A percentile compares a stretch with the other conserved stretches of the same genome.
phyloP scores from a whole-genome alignment of 1,140 invertebrate genomes.

The Drosophila nigromelanica region DNA sequence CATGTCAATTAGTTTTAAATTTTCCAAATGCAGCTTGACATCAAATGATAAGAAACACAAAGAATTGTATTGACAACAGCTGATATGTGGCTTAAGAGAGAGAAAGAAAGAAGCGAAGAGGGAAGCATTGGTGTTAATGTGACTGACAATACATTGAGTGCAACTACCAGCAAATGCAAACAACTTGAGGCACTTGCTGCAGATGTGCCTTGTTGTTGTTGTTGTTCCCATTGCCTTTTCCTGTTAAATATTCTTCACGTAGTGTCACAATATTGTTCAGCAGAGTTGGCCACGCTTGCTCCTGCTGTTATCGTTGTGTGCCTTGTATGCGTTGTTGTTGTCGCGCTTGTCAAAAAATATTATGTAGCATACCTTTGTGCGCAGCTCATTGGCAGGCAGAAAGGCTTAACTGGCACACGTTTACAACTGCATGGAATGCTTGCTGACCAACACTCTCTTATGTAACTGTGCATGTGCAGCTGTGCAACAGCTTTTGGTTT shows the following conservation, averaged over 20 bases:
- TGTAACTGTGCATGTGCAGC: constrained; percentile 20
- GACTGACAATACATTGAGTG: constrained; percentile 32
- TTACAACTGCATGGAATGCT: constrained; percentile 5
- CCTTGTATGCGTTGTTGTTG: constrained; percentile 6
- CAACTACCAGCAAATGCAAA: constrained; percentile 56
- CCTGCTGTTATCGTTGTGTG: constrained; percentile 10
- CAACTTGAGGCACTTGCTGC: constrained; percentile 62
- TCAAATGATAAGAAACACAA: constrained; percentile 45
- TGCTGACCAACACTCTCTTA: no score
- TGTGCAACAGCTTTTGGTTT: constrained; percentile 32
- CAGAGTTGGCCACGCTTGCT: constrained; percentile 9
- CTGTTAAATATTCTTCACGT: constrained; percentile 35
- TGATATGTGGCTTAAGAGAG: not conserved
- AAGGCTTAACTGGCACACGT: constrained; percentile 1
- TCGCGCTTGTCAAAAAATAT: constrained; percentile 17
- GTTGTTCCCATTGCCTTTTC: constrained; percentile 39
- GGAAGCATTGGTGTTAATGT: constrained; percentile 24
- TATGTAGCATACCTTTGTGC: constrained; percentile 53
- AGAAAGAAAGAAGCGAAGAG: not conserved
- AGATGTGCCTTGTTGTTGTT: not conserved
- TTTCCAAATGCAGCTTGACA: constrained; percentile 47
- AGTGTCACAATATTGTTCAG: constrained; percentile 21
- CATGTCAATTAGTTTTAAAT: constrained; percentile 76
- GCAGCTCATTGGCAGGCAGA: constrained; percentile 3
- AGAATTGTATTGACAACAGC: constrained; percentile 41